Base-by-base conservation (phyloP, 2,113 vertebrate species). In the Platichthys flesus region DNA sequence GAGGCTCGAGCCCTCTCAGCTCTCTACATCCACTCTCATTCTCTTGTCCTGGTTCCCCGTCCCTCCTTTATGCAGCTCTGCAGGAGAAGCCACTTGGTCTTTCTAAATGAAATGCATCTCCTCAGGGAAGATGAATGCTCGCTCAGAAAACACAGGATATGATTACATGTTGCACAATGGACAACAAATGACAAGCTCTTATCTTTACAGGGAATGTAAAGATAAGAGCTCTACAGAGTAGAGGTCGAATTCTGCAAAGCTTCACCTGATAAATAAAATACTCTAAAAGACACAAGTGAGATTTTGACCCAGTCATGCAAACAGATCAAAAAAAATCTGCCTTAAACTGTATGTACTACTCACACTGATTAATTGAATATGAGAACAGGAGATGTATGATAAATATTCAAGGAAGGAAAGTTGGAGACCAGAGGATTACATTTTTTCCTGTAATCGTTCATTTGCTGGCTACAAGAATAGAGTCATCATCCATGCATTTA, bases 1-100 rank as follows among this genome's bases (percentile, higher is more conserved):
- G 65, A 51, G 12, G 49, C 23, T 20, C 54, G 59, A 5, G 0
- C 4, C 16, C 31, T 31, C 31, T 31, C 31, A 7, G 6, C 31
- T 31, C 5, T 28, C 26, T 28, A 4, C 21, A 57, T 12, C 14
- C 24, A 26, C 20, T 26, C 4, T 24, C 37, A 26, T 21, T 26
- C 5, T 28, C 24, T 45, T 35, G 16, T 40, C 21, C 6, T 20
- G 2, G 40, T 13, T n/a, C 21, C 47, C 47, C 3, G 9, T 59
- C 58, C 76, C 65, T 74, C 23, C 52, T 21, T 78, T 58, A 52
- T 57, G 63, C 81, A 74, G 78, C 82, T 85, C 82, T 59, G 24
- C 65, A 60, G 15, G 42, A 71, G 52, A 5, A 47, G 40, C 12
- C 2, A 79, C 67, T 20, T 40, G 55, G 18, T 64, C 26, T 47